These are phyloP conservation scores for Pseudoips prasinana DNA, from an alignment of 2,888 invertebrate species.

Conservation along the genomic window DNA sequence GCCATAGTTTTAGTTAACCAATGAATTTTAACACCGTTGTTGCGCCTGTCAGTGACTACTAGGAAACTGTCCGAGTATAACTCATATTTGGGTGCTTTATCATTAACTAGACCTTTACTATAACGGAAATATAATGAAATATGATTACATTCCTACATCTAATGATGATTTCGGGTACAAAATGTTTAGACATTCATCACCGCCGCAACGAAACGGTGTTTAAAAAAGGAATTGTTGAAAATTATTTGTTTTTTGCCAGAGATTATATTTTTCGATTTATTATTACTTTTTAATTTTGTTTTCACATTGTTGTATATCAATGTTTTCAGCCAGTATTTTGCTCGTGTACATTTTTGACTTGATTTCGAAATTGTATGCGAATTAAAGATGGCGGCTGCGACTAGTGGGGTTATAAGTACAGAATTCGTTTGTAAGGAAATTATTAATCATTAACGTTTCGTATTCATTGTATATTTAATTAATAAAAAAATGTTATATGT, in stretches of 20 bases:
- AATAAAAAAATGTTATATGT: conserved; percentile 32
- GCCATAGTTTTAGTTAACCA: too few relatives aligned
- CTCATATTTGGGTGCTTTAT: conserved; percentile 62
- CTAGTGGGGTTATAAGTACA: conserved; percentile 59
- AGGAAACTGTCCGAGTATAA: conserved; percentile 32
- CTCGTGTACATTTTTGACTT: conserved; percentile 21
- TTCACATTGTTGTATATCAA: conserved; percentile 55
- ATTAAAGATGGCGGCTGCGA: conserved; percentile 16
- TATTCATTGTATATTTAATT: conserved; percentile 39
- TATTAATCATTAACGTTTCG: conserved; percentile 42
- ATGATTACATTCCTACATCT: conserved; percentile 71
- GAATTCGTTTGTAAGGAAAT: conserved; percentile 53
- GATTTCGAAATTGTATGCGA: conserved; percentile 24
- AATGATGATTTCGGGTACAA: conserved; percentile 48
- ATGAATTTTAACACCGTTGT: background rate
- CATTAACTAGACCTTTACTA: conserved; percentile 42
- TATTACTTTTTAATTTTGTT: conserved; percentile 59
- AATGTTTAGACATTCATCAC: conserved; percentile 35
- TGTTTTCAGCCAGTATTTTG: conserved; percentile 19
- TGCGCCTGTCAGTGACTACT: conserved; percentile 34
- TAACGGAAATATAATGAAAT: conserved; percentile 42
- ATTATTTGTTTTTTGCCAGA: conserved; percentile 67
- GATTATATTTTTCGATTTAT: conserved; percentile 78
- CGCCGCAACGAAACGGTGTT: conserved; percentile 14
- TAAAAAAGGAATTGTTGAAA: conserved; percentile 70